Evolutionary conservation across 1,140 invertebrate species (phyloP), one percentile per base, ranked within the genome.

Genomic region (Triops cancriformis): DNA sequence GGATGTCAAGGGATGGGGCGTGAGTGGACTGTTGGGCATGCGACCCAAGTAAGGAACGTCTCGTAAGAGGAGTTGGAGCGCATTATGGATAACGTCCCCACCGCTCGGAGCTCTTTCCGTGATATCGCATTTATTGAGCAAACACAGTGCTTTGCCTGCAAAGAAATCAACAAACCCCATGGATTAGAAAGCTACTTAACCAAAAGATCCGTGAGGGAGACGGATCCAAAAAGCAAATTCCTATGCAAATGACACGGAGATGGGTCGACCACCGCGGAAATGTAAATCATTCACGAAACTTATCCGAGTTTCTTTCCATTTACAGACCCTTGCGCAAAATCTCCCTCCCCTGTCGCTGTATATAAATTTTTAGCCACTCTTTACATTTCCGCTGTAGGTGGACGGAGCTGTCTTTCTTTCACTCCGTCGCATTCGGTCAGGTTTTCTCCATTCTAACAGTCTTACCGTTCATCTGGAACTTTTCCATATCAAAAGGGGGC

Each of bases 391-490:
- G 31, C 31, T 64, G 18, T 4, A 45, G 18, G 51, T 64, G 51
- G 51, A 23, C n/a, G 4, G 10, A n/a, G 23, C 51, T 64, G 14
- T 12, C 51, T 23, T 12, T 64, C 18, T 64, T 64, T 14, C 23
- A 64, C 51, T 23, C 51, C 5, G 12, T 64, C 18, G 14, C 51
- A 64, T 64, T 64, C 23, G 3, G 0, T 5, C 5, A 23, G 51
- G 51, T 64, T 64, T 64, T 23, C 51, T 37, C 23, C n/a, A 1
- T n/a, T 6, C 28, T 31, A 1, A 45, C 31, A 73, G 6, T 72
- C 72, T 88, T 87, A 90, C 96, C 96, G 85, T 98, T 98, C 94
- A 98, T 97, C 87, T 96, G 94, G 85, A 98, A 97, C 86, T 94
- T 90, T 82, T 97, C 94, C 88, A 94, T 91, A 83, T 97, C 93